These are phyloP conservation scores for Erannis defoliaria DNA, from an alignment of 2,888 invertebrate species.

Conservation along the genomic window DNA sequence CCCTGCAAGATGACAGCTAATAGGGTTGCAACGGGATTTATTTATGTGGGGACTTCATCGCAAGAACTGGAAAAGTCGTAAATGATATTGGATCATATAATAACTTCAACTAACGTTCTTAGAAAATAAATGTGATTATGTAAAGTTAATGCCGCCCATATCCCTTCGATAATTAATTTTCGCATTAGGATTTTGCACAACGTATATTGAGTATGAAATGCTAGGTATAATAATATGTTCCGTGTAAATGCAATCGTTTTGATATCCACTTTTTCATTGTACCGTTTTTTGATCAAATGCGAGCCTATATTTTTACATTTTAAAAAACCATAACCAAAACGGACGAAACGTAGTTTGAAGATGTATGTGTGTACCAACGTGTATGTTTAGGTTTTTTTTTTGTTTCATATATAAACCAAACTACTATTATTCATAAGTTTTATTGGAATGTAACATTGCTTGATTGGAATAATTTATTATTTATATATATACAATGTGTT, in stretches of 20 bases:
- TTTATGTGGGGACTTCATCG: conserved; percentile 31
- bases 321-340: too few relatives aligned
- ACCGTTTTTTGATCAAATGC: neutral
- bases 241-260: neutral
- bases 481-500: too few relatives aligned
- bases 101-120: conserved; percentile 16
- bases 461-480: too few relatives aligned
- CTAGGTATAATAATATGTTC: neutral
- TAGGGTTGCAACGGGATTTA: conserved; percentile 33
- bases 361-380: too few relatives aligned
- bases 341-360: too few relatives aligned
- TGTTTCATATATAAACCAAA: too few relatives aligned
- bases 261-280: neutral
- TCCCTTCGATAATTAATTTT: neutral
- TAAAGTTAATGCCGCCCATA: conserved; percentile 3
- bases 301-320: too few relatives aligned
- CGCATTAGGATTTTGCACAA: neutral
- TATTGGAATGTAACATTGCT: too few relatives aligned
- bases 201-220: neutral
- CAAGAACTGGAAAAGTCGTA: conserved; percentile 18
- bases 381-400: too few relatives aligned
- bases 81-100: conserved; percentile 33
- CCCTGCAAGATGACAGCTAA: conserved; percentile 20
- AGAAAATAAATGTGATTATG: conserved; percentile 15
- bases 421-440: too few relatives aligned